phyloP scores from a whole-genome alignment of 2,888 invertebrate genomes.

The Andrena flavipes region DNA sequence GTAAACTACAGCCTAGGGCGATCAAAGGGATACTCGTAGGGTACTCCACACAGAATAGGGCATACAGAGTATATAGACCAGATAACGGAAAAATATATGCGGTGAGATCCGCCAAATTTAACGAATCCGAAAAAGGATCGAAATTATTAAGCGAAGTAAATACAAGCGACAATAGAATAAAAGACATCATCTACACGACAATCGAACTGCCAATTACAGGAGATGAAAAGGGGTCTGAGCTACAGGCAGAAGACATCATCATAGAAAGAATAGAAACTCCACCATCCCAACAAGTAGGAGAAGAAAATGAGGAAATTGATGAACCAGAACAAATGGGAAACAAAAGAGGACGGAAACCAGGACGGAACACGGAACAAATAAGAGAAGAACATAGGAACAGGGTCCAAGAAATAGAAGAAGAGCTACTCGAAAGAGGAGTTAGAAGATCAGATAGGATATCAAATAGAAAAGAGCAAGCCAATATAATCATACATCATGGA shows the following conservation, averaged over 20 bases:
- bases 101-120: neutral
- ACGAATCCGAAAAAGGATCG: neutral
- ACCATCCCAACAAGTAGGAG: neutral
- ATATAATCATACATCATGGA: neutral
- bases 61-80: no score
- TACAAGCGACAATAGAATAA: neutral
- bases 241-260: neutral
- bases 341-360: neutral
- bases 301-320: neutral
- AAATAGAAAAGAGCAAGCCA: neutral
- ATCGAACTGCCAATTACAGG: neutral
- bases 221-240: neutral
- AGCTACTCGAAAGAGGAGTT: neutral
- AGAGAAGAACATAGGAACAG: neutral
- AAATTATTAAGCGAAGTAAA: neutral
- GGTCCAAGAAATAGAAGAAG: neutral
- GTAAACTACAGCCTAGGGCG: no score
- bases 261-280: neutral
- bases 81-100: neutral
- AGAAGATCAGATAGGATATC: neutral
- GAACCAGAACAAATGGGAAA: neutral
- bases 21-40: no score
- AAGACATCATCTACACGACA: neutral
- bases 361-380: neutral
- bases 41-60: no score